Conservation (phyloP, 2,888 invertebrate genomes). For the Lithophane socia region DNA sequence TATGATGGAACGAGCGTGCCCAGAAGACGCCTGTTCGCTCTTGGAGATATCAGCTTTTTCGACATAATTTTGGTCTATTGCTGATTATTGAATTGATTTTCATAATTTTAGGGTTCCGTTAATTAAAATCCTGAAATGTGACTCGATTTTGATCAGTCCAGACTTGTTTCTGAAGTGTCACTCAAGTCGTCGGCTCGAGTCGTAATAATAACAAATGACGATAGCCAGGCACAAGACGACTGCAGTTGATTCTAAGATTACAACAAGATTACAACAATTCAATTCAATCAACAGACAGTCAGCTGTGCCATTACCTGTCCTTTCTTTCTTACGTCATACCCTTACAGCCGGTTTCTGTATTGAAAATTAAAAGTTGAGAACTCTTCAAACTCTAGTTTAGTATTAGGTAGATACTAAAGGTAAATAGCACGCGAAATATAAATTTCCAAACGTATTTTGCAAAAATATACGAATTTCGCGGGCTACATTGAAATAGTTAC, state of each 20-base stretch:
- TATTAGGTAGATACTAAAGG: not conserved
- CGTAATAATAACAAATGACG: constrained; percentile 6
- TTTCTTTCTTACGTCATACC: constrained; percentile 8
- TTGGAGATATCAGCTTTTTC: not conserved
- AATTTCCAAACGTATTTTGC: not conserved
- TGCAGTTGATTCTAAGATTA: not conserved
- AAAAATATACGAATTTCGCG: too few relatives aligned
- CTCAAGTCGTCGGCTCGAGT: not conserved
- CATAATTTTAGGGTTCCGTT: not conserved
- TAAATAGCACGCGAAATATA: not conserved
- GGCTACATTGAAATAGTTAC: too few relatives aligned
- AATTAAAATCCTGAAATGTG: not conserved
- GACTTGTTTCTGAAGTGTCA: not conserved
- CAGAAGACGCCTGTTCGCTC: too few relatives aligned
- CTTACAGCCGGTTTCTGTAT: not conserved
- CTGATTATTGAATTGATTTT: not conserved
- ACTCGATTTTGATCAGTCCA: too few relatives aligned
- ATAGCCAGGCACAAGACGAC: not conserved
- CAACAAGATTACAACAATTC: not conserved
- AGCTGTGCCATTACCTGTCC: not conserved
- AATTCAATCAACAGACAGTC: not conserved
- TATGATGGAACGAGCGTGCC: too few relatives aligned
- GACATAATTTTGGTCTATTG: not conserved
- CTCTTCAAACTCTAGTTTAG: not conserved
- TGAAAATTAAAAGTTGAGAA: not conserved